Evolutionary conservation across 2,888 invertebrate genomes (phyloP).

Genomic region (Peribatodes rhomboidaria): DNA sequence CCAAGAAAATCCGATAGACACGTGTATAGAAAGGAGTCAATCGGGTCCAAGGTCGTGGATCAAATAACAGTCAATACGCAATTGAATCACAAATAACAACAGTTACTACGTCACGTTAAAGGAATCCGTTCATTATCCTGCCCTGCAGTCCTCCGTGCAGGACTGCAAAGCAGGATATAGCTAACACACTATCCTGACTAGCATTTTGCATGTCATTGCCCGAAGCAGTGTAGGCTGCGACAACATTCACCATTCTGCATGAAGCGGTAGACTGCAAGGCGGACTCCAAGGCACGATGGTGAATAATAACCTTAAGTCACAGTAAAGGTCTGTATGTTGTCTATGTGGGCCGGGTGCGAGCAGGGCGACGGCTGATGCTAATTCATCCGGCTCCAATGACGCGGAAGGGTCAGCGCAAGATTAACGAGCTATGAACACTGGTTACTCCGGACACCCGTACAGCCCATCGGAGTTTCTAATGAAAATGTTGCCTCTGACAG

Average conservation of each 20-base stretch:
- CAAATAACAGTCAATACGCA: not conserved
- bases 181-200: no score
- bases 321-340: not conserved
- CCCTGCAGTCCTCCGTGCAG: no score
- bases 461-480: conserved; percentile 9
- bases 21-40: not conserved
- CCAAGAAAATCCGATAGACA: not conserved
- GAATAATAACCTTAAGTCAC: not conserved
- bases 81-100: not conserved
- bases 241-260: no score
- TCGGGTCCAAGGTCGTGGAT: not conserved
- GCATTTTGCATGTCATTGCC: no score
- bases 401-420: conserved; percentile 67
- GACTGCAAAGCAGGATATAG: no score
- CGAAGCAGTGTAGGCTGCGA: no score
- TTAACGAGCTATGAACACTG: conserved; percentile 60
- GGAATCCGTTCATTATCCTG: no score
- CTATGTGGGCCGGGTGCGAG: conserved; percentile 2
- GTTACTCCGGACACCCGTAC: conserved; percentile 12
- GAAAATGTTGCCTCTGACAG: conserved; percentile 26
- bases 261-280: no score
- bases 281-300: no score
- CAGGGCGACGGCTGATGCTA: conserved; percentile 44
- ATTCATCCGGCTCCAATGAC: conserved; percentile 65
- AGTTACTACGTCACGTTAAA: not conserved